Conservation (phyloP, 2,113 vertebrate genomes). For the Columba janthina region DNA sequence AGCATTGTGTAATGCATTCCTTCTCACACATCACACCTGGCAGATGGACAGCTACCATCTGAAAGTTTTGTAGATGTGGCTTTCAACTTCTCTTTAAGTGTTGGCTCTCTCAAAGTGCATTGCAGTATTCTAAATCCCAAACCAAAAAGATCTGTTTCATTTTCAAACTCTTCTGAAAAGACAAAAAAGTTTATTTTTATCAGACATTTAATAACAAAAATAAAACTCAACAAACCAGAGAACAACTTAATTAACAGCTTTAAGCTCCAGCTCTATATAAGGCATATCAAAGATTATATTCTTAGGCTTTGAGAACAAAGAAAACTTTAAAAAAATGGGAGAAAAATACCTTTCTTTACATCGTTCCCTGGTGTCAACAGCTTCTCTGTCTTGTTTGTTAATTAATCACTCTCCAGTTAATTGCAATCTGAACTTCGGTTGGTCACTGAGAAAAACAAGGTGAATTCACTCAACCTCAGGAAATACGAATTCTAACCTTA, state of each 20-base stretch:
- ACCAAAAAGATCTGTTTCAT: background rate
- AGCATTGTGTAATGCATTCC: background rate
- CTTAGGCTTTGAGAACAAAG: background rate
- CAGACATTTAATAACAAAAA: background rate
- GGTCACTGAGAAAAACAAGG: background rate
- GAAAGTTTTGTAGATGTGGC: background rate
- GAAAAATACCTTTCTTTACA: background rate
- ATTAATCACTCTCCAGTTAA: background rate
- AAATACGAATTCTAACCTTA: background rate
- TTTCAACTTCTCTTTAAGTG: background rate
- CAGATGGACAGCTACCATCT: background rate
- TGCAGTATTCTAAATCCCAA: background rate
- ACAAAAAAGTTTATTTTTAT: background rate
- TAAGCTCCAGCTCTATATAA: background rate
- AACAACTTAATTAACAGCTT: background rate
- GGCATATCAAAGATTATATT: background rate
- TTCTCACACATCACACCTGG: background rate
- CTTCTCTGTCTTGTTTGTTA: background rate
- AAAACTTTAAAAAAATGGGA: fast-evolving
- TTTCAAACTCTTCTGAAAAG: background rate
- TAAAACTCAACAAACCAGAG: background rate
- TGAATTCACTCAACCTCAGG: background rate
- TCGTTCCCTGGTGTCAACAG: background rate
- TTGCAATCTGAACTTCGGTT: background rate
- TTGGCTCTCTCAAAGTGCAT: background rate